These are phyloP conservation scores for Benthosema pterotum DNA, from an alignment of 2,797 vertebrate genomes.

Conservation along the genomic window DNA sequence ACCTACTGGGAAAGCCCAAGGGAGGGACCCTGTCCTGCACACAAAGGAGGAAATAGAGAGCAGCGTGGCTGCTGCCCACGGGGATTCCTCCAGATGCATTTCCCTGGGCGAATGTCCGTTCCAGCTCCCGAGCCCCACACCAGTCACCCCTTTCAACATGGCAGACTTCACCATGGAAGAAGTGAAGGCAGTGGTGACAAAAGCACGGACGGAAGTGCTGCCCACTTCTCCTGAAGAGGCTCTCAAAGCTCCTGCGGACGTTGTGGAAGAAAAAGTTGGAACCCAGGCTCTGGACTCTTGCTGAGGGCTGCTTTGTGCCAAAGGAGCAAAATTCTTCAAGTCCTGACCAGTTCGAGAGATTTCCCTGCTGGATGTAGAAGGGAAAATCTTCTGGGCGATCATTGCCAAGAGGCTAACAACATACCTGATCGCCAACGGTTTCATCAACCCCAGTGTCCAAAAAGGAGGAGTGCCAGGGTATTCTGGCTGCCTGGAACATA, in stretches of 20 bases:
- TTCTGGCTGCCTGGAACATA: background rate
- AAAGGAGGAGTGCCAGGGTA: background rate
- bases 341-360: background rate
- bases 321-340: background rate
- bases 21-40: background rate
- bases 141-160: background rate
- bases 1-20: too few relatives aligned
- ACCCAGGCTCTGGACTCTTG: background rate
- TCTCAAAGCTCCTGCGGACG: too few relatives aligned
- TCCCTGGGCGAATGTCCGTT: background rate
- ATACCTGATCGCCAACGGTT: background rate
- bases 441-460: background rate
- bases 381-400: slow-evolving; percentile 3
- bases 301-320: slow-evolving; percentile 2
- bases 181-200: too few relatives aligned
- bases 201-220: too few relatives aligned
- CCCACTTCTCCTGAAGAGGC: too few relatives aligned
- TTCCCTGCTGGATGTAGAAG: background rate
- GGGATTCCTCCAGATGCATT: background rate
- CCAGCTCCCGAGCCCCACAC: background rate
- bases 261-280: background rate
- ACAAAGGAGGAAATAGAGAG: background rate
- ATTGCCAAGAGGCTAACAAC: too few relatives aligned
- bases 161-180: slow-evolving; percentile 5
- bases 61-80: background rate